Conservation (phyloP, 53 echinoderm and acorn worm genomes). For the Temnopleurus reevesii region DNA sequence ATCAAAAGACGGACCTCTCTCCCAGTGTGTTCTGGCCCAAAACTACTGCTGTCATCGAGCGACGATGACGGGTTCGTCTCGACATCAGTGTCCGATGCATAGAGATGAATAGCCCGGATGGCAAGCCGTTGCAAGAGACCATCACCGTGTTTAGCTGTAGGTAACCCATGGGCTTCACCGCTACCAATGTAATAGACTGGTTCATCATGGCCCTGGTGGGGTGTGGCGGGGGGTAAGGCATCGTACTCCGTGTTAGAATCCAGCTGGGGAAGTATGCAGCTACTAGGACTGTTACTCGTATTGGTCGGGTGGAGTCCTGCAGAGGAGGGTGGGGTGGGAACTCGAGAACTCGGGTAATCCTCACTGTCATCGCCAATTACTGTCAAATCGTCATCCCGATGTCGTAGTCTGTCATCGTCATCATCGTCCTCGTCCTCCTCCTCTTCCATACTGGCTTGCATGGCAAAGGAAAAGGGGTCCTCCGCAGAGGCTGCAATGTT, state of each 20-base stretch:
- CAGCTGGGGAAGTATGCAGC: conserved; percentile 55
- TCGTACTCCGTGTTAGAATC: conserved; percentile 56
- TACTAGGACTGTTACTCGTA: conserved; percentile 25
- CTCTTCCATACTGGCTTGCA: conserved; percentile 41
- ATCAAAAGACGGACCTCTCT: conserved; percentile 50
- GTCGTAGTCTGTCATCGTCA: background rate
- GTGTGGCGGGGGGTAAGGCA: conserved; percentile 5
- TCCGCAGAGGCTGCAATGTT: conserved; percentile 54
- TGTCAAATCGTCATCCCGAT: background rate
- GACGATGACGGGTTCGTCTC: conserved; percentile 56
- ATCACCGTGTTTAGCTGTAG: conserved; percentile 54
- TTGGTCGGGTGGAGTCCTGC: conserved; percentile 44
- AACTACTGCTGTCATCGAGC: conserved; percentile 47
- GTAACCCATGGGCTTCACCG: conserved; percentile 41
- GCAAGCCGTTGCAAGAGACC: conserved; percentile 47
- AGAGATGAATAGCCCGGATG: conserved; percentile 51
- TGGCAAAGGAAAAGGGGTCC: conserved; percentile 31
- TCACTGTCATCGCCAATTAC: conserved; percentile 36
- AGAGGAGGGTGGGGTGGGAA: conserved; percentile 40
- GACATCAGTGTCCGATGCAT: conserved; percentile 53
- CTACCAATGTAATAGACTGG: conserved; percentile 55
- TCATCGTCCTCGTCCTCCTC: conserved; percentile 39
- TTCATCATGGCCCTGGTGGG: conserved; percentile 46
- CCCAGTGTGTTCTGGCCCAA: conserved; percentile 50
- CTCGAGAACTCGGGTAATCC: conserved; percentile 29